Percentiles rank a stretch among this genome's conserved stretches.
Evolutionary conservation across 2,888 invertebrate genomes (phyloP).

Genomic region (Cryptus viduatorius): DNA sequence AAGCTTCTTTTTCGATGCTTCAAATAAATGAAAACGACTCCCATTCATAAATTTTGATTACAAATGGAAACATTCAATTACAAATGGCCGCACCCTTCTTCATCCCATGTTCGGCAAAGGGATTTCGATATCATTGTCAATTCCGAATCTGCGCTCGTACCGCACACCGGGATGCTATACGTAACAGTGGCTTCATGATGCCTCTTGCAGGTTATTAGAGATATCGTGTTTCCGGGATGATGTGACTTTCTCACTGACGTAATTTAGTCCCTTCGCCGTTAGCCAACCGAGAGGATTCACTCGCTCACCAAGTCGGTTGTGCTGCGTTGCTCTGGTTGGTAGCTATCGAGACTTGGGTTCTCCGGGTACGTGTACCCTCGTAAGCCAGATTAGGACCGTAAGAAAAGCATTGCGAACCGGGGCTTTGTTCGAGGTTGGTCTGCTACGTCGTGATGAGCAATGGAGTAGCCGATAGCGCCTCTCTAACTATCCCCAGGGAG

Average conservation of each 20-base stretch:
- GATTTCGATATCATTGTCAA: constrained; percentile 10
- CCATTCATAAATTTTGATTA: neutral
- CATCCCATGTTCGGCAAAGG: neutral
- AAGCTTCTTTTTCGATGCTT: neutral
- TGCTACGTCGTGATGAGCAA: constrained; percentile 79
- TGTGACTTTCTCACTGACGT: constrained; percentile 70
- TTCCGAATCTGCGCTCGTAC: neutral
- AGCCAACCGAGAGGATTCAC: constrained; percentile 39
- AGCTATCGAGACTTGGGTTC: constrained; percentile 38
- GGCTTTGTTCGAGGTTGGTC: constrained; percentile 79
- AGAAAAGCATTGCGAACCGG: constrained; percentile 78
- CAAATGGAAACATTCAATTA: neutral
- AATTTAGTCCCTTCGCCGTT: constrained; percentile 72
- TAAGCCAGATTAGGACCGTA: constrained; percentile 81
- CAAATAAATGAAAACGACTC: neutral
- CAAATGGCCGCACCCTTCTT: constrained; percentile 1
- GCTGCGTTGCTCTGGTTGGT: constrained; percentile 35
- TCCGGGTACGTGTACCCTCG: constrained; percentile 45
- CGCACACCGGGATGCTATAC: neutral
- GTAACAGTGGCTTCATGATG: constrained; percentile 34
- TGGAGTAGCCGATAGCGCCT: constrained; percentile 80
- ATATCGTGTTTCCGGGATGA: constrained; percentile 71
- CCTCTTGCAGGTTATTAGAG: constrained; percentile 73
- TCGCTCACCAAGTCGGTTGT: constrained; percentile 41
- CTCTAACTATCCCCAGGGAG: constrained; percentile 76